Percentiles rank a stretch among this genome's conserved stretches.
Conservation (phyloP, 1,140 invertebrate genomes). For the Coboldia fuscipes region DNA sequence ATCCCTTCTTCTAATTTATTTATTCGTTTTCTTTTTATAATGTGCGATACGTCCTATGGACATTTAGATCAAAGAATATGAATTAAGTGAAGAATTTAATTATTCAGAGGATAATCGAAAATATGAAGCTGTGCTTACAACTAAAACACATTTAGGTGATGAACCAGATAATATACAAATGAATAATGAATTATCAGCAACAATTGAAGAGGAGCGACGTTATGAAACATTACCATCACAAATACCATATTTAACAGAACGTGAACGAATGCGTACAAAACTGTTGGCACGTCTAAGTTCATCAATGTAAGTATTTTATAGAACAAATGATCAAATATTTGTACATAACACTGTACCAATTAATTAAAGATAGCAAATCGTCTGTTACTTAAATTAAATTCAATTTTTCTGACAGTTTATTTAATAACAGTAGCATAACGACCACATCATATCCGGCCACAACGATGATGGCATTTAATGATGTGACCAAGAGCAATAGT, state of each 20-base stretch:
- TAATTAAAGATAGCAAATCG: too few relatives aligned
- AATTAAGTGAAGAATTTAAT: conserved; percentile 65
- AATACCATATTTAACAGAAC: conserved; percentile 11
- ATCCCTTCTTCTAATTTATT: too few relatives aligned
- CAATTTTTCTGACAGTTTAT: too few relatives aligned
- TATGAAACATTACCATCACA: conserved; percentile 6
- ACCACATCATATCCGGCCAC: too few relatives aligned
- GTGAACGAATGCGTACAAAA: conserved; percentile 15
- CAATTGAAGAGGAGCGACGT: conserved; percentile 47
- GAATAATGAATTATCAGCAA: conserved; percentile 54
- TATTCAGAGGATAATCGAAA: conserved; percentile 51
- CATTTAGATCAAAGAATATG: conserved; percentile 61
- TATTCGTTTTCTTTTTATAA: too few relatives aligned
- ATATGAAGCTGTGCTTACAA: conserved; percentile 50
- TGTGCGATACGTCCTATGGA: not conserved
- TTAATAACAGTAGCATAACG: too few relatives aligned
- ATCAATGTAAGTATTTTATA: conserved; percentile 19
- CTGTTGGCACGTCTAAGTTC: conserved; percentile 21
- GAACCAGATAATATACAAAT: conserved; percentile 31
- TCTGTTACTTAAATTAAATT: too few relatives aligned
- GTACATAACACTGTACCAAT: too few relatives aligned
- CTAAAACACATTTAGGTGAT: conserved; percentile 37
- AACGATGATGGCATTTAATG: too few relatives aligned
- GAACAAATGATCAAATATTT: too few relatives aligned
- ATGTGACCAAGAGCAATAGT: too few relatives aligned